Percentiles rank a stretch among this genome's conserved stretches.
These are phyloP conservation scores for Drosophila setosimentum DNA, from an alignment of 2,888 invertebrate genomes.

Conservation along the genomic window DNA sequence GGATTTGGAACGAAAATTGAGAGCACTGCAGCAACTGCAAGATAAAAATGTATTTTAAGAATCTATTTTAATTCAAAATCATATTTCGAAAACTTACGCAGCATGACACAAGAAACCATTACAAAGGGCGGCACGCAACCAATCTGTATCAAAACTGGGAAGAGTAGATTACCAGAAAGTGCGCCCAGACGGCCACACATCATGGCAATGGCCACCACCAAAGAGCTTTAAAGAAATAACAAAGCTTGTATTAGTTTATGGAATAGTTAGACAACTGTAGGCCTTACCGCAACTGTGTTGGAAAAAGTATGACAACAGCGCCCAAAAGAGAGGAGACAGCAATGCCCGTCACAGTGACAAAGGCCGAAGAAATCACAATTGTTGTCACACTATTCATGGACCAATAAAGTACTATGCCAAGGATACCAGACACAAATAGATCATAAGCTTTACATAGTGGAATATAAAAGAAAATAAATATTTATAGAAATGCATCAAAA, in stretches of 20 bases:
- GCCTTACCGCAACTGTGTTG: slow-evolving; percentile 82
- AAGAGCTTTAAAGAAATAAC: slow-evolving; percentile 64
- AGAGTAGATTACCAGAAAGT: slow-evolving; percentile 89
- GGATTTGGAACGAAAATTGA: slow-evolving; percentile 75
- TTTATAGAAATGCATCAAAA: not conserved
- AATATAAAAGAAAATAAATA: not conserved
- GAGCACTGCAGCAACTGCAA: slow-evolving; percentile 69
- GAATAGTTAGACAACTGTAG: not conserved
- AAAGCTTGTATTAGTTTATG: not conserved
- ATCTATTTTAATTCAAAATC: not conserved
- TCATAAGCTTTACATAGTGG: slow-evolving; percentile 80
- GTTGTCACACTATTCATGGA: slow-evolving; percentile 86
- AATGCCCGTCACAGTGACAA: slow-evolving; percentile 84
- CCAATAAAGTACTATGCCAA: slow-evolving; percentile 87
- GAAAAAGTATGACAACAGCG: slow-evolving; percentile 81
- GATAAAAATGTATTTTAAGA: not conserved
- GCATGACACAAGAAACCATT: slow-evolving; percentile 88
- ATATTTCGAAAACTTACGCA: slow-evolving; percentile 86
- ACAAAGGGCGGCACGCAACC: slow-evolving; percentile 91
- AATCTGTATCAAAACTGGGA: slow-evolving; percentile 88
- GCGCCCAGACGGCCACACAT: slow-evolving; percentile 91
- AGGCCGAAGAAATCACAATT: slow-evolving; percentile 87
- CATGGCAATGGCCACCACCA: slow-evolving; percentile 90
- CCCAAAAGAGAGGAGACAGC: slow-evolving; percentile 82
- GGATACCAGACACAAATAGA: slow-evolving; percentile 85